phyloP scores from a whole-genome alignment of 1,140 invertebrate genomes.

The Marisa cornuarietis region DNA sequence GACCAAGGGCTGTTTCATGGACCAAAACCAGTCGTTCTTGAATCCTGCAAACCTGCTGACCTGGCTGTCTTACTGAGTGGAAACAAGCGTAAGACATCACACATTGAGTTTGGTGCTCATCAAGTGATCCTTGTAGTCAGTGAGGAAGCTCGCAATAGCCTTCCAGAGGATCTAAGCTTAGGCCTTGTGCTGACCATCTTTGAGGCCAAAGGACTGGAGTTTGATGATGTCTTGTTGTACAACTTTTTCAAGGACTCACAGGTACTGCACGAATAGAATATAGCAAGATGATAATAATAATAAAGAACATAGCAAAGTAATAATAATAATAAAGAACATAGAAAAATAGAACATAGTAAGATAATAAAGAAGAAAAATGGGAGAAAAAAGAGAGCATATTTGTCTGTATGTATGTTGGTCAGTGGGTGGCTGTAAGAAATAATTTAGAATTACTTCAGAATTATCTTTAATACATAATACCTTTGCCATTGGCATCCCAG shows the following conservation, averaged over 20 bases:
- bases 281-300: not conserved
- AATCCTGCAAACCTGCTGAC: conserved; percentile 50
- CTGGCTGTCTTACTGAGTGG: conserved; percentile 44
- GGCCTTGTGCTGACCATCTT: conserved; percentile 58
- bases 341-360: not conserved
- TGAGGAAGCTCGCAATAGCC: conserved; percentile 44
- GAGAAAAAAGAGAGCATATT: not conserved
- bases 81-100: conserved; percentile 53
- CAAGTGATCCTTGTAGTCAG: conserved; percentile 59
- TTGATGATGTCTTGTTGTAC: conserved; percentile 60
- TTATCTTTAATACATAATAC: too few species aligned
- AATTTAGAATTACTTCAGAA: too few species aligned
- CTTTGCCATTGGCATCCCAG: too few species aligned
- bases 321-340: not conserved
- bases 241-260: conserved; percentile 62
- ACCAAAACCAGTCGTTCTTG: conserved; percentile 55
- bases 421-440: too few species aligned
- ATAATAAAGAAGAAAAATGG: not conserved
- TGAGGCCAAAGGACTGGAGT: conserved; percentile 60
- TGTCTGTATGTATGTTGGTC: not conserved
- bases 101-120: conserved; percentile 62
- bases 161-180: conserved; percentile 46
- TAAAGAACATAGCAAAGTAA: not conserved
- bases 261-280: conserved; percentile 28
- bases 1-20: conserved; percentile 60